Evolutionary conservation across 2,888 invertebrate genomes (phyloP), one percentile per base, ranked within the genome.

Genomic region (Spodoptera exigua): DNA sequence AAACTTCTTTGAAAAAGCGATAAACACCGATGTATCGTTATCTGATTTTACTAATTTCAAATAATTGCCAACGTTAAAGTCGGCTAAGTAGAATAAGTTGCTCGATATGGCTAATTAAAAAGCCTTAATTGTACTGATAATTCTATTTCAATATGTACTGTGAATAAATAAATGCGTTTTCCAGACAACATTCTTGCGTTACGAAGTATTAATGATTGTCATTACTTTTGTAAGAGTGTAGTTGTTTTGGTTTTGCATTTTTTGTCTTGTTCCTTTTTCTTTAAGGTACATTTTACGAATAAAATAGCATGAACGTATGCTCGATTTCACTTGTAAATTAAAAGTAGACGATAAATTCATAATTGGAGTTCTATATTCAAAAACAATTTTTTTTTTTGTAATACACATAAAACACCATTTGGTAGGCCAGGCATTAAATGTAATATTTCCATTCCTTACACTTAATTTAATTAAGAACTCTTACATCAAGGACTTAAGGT

Each of bases 1-100:
- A 27, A 27, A 27, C 7, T 27, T 68, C 76, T 78, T 75, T 79
- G 66, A 72, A 71, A 64, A 59, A 57, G 62, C 70, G 80, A 81
- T 82, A 81, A 82, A 76, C 69, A 36, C 54, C 68, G 61, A 67
- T 65, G 49, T 62, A 11, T 11, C n/a, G 49, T 70, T 76, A 81
- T 82, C 82, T 69, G 82, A 81, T 82, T 70, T 63, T 41, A 68
- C 61, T 78, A 70, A 74, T 71, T 61, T 65, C 60, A 70, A 76
- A 79, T 79, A 66, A 78, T 67, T 70, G 61, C 68, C 65, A 14
- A 60, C 55, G 40, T 58, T 56, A 53, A 74, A 46, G 57, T 59
- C 45, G 58, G 27, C 52, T 52, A 64, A 59, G 40, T 12, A 40
- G 69, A 60, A 70, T 63, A 53, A 74, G 61, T 40, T 40, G 27